Evolutionary conservation across 2,888 invertebrate genomes (phyloP).

Genomic region (Panopea generosa): DNA sequence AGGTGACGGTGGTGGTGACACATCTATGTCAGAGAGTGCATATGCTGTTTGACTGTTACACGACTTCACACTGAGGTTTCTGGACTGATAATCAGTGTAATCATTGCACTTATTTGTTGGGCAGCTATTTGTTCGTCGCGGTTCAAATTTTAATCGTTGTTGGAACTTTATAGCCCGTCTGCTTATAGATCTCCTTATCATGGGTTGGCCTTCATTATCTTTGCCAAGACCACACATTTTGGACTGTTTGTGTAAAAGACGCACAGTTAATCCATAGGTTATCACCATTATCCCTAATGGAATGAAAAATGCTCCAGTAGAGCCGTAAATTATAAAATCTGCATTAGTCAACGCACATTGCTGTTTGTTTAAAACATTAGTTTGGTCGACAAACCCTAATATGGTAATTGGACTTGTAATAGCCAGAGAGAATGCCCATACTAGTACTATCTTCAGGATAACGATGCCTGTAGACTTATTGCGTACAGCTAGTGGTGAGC

Average conservation of each 20-base stretch:
- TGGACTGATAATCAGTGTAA: not conserved
- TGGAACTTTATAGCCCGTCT: slow-evolving; percentile 59
- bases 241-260: slow-evolving; percentile 92
- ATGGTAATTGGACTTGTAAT: slow-evolving; percentile 86
- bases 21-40: slow-evolving; percentile 25
- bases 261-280: slow-evolving; percentile 96
- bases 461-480: slow-evolving; percentile 83
- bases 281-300: slow-evolving; percentile 97
- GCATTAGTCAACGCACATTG: slow-evolving; percentile 85
- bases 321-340: slow-evolving; percentile 92
- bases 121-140: slow-evolving; percentile 58
- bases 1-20: slow-evolving; percentile 57
- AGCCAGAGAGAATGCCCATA: slow-evolving; percentile 93
- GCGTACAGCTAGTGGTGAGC: slow-evolving; percentile 91
- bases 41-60: slow-evolving; percentile 8
- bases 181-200: slow-evolving; percentile 78
- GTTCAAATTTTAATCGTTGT: slow-evolving; percentile 62
- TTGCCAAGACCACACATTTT: slow-evolving; percentile 68
- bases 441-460: slow-evolving; percentile 93
- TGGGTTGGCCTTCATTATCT: slow-evolving; percentile 69
- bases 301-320: slow-evolving; percentile 97
- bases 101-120: slow-evolving; percentile 39
- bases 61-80: slow-evolving; percentile 17
- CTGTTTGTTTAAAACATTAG: slow-evolving; percentile 88
- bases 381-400: slow-evolving; percentile 87